phyloP scores from a whole-genome alignment of 2,113 vertebrate genomes.

The Camelus dromedarius region DNA sequence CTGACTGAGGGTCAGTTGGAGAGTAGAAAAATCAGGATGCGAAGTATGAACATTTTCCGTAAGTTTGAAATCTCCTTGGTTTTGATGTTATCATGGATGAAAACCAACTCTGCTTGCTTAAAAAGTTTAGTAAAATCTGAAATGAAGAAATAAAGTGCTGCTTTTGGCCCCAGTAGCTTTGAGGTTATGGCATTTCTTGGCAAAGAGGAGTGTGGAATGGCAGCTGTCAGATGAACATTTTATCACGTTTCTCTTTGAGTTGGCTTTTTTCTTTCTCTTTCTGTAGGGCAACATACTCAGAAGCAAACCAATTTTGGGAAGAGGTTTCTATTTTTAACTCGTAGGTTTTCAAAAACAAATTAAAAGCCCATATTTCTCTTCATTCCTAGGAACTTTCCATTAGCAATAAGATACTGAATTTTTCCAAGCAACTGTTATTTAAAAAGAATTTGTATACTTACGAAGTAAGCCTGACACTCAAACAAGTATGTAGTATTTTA shows the following conservation, averaged over 20 bases:
- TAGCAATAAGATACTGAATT: neutral
- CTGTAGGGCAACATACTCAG: neutral
- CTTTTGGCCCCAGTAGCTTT: neutral
- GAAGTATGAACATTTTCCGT: neutral
- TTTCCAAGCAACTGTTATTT: neutral
- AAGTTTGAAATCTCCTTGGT: neutral
- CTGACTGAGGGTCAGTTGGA: neutral
- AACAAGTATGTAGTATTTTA: neutral
- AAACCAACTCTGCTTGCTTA: neutral
- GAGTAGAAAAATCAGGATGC: neutral
- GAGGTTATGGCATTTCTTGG: neutral
- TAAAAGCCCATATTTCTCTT: conserved; percentile 34
- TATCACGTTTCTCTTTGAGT: neutral
- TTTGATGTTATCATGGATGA: neutral
- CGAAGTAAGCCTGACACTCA: neutral
- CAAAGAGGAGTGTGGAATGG: neutral
- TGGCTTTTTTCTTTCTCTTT: conserved; percentile 22
- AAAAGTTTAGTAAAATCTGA: neutral
- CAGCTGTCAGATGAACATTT: neutral
- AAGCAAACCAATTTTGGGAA: conserved; percentile 8
- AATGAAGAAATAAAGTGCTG: neutral
- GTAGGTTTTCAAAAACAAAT: conserved; percentile 54
- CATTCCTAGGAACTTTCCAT: conserved; percentile 15
- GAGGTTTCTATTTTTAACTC: conserved; percentile 60
- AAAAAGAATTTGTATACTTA: neutral